A percentile compares a stretch with the other conserved stretches of the same genome.
Evolutionary conservation across 2,888 invertebrate species (phyloP).

Genomic region (Plagiodera versicolora): DNA sequence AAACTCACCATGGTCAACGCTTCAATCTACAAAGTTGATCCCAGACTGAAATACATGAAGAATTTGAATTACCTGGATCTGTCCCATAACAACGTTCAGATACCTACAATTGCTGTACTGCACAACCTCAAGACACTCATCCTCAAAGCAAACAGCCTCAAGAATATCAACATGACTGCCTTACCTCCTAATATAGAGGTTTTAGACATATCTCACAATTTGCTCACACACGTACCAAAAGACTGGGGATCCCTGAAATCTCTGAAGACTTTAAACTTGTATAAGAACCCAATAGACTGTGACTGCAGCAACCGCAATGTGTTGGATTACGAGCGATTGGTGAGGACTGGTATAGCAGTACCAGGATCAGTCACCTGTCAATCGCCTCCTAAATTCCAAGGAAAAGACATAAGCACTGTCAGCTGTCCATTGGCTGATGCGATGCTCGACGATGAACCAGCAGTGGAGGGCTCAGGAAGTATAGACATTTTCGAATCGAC

Average conservation of each 20-base stretch:
- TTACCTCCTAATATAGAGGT: constrained; percentile 48
- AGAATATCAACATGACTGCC: constrained; percentile 40
- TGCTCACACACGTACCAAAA: constrained; percentile 60
- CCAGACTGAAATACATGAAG: constrained; percentile 47
- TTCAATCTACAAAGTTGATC: constrained; percentile 44
- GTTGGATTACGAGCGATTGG: constrained; percentile 63
- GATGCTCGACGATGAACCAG: constrained; percentile 44
- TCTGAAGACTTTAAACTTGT: constrained; percentile 66
- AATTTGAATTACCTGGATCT: constrained; percentile 46
- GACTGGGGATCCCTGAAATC: constrained; percentile 60
- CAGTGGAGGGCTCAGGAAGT: constrained; percentile 42
- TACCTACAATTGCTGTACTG: constrained; percentile 38
- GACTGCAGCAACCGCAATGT: constrained; percentile 64
- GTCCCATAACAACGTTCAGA: constrained; percentile 43
- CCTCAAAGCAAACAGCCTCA: constrained; percentile 46
- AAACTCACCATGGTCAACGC: constrained; percentile 43
- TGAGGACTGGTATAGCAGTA: constrained; percentile 41
- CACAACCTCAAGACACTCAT: constrained; percentile 46
- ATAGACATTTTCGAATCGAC: constrained; percentile 30
- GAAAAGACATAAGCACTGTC: constrained; percentile 39
- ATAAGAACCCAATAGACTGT: constrained; percentile 71
- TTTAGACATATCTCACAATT: constrained; percentile 66
- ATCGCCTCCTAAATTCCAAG: constrained; percentile 42
- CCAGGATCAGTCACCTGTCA: constrained; percentile 45
- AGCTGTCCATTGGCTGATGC: constrained; percentile 39